Base-by-base conservation (phyloP, 2,113 vertebrate genomes). In the Mustela nigripes region DNA sequence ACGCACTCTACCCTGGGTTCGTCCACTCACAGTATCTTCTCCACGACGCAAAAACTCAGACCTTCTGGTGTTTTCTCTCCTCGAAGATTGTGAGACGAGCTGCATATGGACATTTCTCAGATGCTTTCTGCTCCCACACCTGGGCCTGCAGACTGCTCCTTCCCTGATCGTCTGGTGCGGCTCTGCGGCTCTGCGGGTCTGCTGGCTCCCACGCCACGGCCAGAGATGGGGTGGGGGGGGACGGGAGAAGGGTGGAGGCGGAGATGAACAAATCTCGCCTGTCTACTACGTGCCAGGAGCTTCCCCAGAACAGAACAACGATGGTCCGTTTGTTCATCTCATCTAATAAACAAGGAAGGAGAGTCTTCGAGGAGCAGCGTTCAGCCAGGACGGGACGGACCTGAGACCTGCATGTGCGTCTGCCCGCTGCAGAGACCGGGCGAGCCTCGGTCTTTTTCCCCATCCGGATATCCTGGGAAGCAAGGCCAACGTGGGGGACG, bases 41-140 rank as follows among this genome's bases (percentile, higher is more conserved):
- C 53, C 69, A 83, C 50, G 33, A 80, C 60, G 73, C 95, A 19
- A 69, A 96, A 82, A 24, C 63, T 18, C 73, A 74, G 60, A 53
- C 79, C 91, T 42, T 4, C 0, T 39, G 42, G 53, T 14, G 11
- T 63, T n/a, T 21, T 45, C n/a, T 14, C 48, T 26, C 36, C 22
- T 1, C 1, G 16, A 36, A 92, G 33, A 53, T 0, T 3, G 42
- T 1, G 45, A 80, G 11, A 2, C 11, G 16, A 19, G 28, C 80
- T 31, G 26, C 36, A 7, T 18, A 2, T 4, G 33, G 16, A 26
- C 15, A 9, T 28, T 9, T 42, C 19, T 62, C 85, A 63, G 36
- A 39, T 53, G 22, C 8, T 31, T 36, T 67, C 58, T 16, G 22
- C 24, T 12, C 14, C 62, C 8, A 10, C 39, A 2, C 50, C 50